These are phyloP conservation scores for Acrocephalus scirpaceus DNA, from an alignment of 2,797 vertebrate genomes.

Conservation along the genomic window DNA sequence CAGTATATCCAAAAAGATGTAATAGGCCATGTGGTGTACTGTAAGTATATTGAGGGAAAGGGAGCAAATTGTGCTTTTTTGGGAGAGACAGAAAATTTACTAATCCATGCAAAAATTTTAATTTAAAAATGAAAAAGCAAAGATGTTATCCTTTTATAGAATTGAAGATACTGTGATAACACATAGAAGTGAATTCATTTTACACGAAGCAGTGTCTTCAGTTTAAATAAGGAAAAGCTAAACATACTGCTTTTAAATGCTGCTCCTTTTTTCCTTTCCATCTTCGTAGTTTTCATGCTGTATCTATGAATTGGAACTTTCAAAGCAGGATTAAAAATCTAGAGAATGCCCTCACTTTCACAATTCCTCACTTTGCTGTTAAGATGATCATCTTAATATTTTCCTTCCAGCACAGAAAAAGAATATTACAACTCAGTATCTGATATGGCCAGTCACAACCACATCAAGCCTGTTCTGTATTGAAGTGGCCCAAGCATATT, in stretches of 20 bases:
- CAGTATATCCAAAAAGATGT: constrained; percentile 41
- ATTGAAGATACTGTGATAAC: not conserved
- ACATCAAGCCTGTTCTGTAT: not conserved
- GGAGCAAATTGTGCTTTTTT: constrained; percentile 64
- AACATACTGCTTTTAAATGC: constrained; percentile 19
- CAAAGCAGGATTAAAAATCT: not conserved
- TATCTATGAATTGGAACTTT: not conserved
- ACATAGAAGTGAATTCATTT: not conserved
- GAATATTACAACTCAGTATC: not conserved
- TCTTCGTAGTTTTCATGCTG: not conserved
- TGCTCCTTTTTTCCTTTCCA: constrained; percentile 14
- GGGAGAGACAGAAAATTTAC: constrained; percentile 38
- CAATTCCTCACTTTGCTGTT: not conserved
- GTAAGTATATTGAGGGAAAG: constrained; percentile 65
- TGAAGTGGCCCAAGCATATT: not conserved
- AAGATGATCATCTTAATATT: not conserved
- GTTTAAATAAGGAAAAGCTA: constrained; percentile 43
- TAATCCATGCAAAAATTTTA: not conserved
- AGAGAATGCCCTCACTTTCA: not conserved
- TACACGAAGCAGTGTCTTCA: constrained; percentile 39
- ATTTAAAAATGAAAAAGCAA: constrained; percentile 65
- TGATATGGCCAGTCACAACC: not conserved
- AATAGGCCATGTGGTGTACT: constrained; percentile 41
- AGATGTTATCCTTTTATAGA: not conserved
- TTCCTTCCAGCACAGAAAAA: not conserved